Base-by-base conservation (phyloP, 2,888 invertebrate species). In the Habroteleia sp. region DNA sequence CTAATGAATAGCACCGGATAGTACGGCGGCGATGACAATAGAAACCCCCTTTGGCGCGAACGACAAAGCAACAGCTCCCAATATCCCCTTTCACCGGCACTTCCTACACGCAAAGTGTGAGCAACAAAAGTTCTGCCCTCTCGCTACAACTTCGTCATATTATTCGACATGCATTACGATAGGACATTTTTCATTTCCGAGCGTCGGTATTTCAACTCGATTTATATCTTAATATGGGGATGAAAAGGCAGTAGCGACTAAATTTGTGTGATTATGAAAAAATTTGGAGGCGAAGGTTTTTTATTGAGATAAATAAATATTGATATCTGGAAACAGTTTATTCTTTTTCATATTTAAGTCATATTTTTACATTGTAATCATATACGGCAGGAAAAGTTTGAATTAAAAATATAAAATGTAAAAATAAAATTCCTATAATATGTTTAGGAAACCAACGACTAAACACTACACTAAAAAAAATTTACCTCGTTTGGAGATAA, bases 1-100 rank as follows among this genome's bases (percentile, higher is more conserved):
- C 58, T 77, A 77, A 77, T 77, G 77, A 77, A 77, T 77, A 68
- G 74, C 66, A 58, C 58, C 68, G 74, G 77, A 74, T 74, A 77
- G 74, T 54, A 58, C 63, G 66, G 54, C 48, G 29, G 52, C 58
- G 68, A 65, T 60, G 71, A 77, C 74, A 77, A 77, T 77, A 44
- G 76, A 42, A 50, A 44, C 66, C 66, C 73, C 71, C 76, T 48
- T 66, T 50, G 72, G 62, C 56, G 68, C 11, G n/a, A n/a, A 44
- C 54, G 77, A 77, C 74, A 75, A 76, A 76, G 75, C 76, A 73
- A 65, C 69, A 66, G 56, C 74, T 35, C 58, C 50, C 60, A 52
- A 56, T 76, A 65, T 46, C 69, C 62, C 71, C 66, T 63, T 63
- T 54, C 46, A 33, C 71, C 8, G 42, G 14, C 7, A 58, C 74